Base-by-base conservation (phyloP, 2,888 invertebrate species). In the Miltochrista miniata region DNA sequence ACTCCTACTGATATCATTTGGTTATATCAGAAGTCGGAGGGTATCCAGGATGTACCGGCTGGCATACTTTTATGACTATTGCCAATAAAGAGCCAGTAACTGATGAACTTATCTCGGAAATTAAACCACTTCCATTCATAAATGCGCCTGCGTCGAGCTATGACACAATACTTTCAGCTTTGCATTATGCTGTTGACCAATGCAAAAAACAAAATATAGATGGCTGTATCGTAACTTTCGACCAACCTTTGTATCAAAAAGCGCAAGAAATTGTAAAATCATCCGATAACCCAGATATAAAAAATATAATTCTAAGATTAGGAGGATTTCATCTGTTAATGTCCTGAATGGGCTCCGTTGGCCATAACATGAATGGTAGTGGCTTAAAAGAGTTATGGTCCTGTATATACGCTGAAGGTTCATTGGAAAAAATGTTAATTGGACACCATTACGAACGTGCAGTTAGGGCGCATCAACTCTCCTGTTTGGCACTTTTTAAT, bases 241-340 rank as follows among this genome's bases (percentile, higher is more conserved):
- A 24, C 5, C 18, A 24, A 24, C 18, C 18, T 24, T 24, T 24
- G 18, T 24, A 24, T 5, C 2, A 24, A 24, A 24, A 24, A 5
- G 18, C 18, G 3, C 18, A 5, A 4, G 18, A 24, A 24, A 24
- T 24, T 4, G 1, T 31, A 10, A 8, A 7, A 7, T 24, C 5
- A 2, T 4, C 18, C 2, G 2, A 2, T 24, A 7, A 31, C 1
- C 7, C 10, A 10, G 8, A 5, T 2, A 7, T 31, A 31, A 7
- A 31, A 7, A 31, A 31, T 31, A n/a, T 34, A 2, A 14, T 45
- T 39, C 61, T 72, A 42, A 59, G 73, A 51, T 60, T 79, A 38
- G 76, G 75, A 10, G 71, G 72, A 18, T 79, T 78, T 59, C 76
- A 79, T 52, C 36, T 65, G 29, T 29, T 76, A 8, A 75, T 79